A percentile compares a stretch with the other conserved stretches of the same genome.
Evolutionary conservation across 2,113 vertebrate genomes (phyloP).

Genomic region (Myiagra hebetior): DNA sequence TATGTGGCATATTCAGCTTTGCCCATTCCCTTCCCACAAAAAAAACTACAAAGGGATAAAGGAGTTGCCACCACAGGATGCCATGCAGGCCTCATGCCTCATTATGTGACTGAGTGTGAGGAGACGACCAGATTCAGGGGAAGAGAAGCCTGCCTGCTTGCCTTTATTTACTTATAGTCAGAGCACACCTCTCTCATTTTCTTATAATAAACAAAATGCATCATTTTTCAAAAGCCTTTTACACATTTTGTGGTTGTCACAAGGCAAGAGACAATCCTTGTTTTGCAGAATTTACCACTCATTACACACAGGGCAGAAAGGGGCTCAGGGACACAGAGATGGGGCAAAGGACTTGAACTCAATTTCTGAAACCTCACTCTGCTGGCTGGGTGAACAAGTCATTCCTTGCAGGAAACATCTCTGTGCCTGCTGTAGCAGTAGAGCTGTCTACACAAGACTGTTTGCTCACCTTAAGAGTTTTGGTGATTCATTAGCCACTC

Average conservation of each 20-base stretch:
- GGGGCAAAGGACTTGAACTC: background rate
- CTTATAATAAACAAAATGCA: background rate
- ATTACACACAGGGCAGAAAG: background rate
- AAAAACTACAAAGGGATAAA: rapidly evolving
- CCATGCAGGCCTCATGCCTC: rapidly evolving
- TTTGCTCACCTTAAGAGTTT: background rate
- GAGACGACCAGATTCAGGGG: background rate
- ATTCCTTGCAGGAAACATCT: background rate
- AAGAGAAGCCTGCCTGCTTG: background rate
- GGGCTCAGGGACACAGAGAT: background rate
- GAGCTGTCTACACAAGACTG: background rate
- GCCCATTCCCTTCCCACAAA: background rate
- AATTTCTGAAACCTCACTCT: background rate
- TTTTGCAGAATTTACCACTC: background rate
- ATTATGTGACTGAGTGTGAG: rapidly evolving
- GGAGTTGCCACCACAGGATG: background rate
- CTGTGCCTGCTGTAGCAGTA: background rate
- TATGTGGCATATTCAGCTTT: background rate
- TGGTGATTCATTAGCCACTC: background rate
- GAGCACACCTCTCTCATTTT: background rate
- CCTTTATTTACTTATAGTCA: background rate
- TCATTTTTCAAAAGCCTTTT: background rate
- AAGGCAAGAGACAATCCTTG: background rate
- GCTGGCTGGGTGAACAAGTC: background rate
- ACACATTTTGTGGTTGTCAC: rapidly evolving